Evolutionary conservation across 2,113 vertebrate genomes (phyloP), one percentile per base, ranked within the genome.

Genomic region (Alaudala cheleensis): DNA sequence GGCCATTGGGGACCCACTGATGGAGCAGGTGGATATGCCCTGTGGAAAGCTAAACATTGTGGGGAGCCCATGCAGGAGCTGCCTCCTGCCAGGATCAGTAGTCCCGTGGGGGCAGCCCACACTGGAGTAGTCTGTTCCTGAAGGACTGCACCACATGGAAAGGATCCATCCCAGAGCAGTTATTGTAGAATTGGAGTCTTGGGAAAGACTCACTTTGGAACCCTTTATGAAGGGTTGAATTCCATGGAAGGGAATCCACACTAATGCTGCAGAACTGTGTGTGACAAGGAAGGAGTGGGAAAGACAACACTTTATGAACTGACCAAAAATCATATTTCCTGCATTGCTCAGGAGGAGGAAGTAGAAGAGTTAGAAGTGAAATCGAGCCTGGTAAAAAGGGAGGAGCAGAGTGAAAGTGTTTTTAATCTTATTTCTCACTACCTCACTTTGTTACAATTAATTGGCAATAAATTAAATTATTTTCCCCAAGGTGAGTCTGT

Each of bases 341-440:
- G 6, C 9, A 6, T 34, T 7, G 7, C 20, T 57, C 5, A 11
- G 18, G 21, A 45, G 17, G 15, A 73, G 28, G 11, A 58, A 10
- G 19, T 13, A 60, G 22, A 50, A 67, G 9, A 69, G 5, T 17
- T 61, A 56, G 17, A 37, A 62, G 14, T 56, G 5, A 66, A 78
- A 31, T 5, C 54, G 25, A 50, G 9, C 12, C n/a, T 37, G 22
- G 13, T 37, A 57, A 57, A 42, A 67, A 77, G 4, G 12, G 42
- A 72, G 10, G 7, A 5, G 9, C 3, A 57, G 5, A 8, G 9
- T 4, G 7, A 72, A 67, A 25, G 3, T n/a, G 6, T 0, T 61
- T 66, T 56, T 20, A 37, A 17, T 67, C 61, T 92, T 66, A 40
- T 76, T 70, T 89, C 26, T 76, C 40, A 66, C 15, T 58, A 3